phyloP scores from a whole-genome alignment of 2,797 vertebrate species.

The Hyperoplus lanceolatus region DNA sequence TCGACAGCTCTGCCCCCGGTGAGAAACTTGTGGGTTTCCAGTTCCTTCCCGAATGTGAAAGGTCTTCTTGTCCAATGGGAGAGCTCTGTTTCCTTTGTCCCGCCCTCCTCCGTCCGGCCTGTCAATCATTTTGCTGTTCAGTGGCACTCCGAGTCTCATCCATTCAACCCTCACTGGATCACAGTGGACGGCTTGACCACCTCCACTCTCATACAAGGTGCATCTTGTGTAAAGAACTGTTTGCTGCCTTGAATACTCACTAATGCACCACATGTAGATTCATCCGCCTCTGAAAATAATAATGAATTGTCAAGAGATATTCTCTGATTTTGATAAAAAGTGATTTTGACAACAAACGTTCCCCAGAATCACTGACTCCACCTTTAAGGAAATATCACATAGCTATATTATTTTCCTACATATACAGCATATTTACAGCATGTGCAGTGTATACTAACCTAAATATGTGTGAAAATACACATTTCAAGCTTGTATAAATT shows the following conservation, averaged over 20 bases:
- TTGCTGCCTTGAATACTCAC: not conserved
- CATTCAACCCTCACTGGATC: constrained; percentile 44
- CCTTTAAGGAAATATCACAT: no score
- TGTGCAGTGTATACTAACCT: not conserved
- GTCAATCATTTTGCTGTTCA: constrained; percentile 61
- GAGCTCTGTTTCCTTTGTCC: not conserved
- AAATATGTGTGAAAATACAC: no score
- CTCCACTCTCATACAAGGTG: constrained; percentile 60
- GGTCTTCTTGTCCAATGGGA: constrained; percentile 66
- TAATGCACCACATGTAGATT: not conserved
- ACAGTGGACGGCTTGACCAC: constrained; percentile 34
- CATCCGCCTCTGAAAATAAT: no score
- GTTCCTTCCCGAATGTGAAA: not conserved
- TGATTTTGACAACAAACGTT: no score
- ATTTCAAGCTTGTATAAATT: no score
- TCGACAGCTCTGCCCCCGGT: constrained; percentile 46
- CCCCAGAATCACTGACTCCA: no score
- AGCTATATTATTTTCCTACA: no score
- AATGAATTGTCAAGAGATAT: not conserved
- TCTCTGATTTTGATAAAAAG: no score
- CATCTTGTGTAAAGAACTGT: not conserved
- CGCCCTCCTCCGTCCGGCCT: not conserved
- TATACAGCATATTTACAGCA: not conserved
- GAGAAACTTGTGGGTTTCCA: constrained; percentile 62
- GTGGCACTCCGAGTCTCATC: constrained; percentile 37